phyloP scores from a whole-genome alignment of 2,797 vertebrate species.

The Sphaeramia orbicularis region DNA sequence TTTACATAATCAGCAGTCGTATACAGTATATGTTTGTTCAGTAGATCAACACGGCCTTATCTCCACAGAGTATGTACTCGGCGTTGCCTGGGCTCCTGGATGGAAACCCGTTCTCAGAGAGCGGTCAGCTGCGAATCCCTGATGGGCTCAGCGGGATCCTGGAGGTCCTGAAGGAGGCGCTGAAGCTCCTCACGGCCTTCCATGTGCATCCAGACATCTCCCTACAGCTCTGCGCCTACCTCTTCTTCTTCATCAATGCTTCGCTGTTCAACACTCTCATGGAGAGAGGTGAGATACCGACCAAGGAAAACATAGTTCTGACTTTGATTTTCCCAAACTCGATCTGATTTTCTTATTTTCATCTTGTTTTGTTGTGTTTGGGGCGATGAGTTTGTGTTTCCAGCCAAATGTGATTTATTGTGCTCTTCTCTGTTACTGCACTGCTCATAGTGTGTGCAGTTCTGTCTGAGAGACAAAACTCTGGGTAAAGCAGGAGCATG shows the following conservation, averaged over 20 bases:
- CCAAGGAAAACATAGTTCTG: background rate
- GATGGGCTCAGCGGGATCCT: conserved; percentile 75
- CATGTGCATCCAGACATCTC: conserved; percentile 84
- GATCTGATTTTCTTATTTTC: too few relatives aligned
- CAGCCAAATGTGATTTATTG: too few relatives aligned
- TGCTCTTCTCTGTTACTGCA: too few relatives aligned
- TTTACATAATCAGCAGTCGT: background rate
- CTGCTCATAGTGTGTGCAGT: too few relatives aligned
- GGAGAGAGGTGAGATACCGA: conserved; percentile 81
- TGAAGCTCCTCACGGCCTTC: conserved; percentile 79
- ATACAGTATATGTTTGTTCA: background rate
- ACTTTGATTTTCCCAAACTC: background rate
- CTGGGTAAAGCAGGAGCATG: too few relatives aligned
- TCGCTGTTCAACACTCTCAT: conserved; percentile 88
- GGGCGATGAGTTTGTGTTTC: too few relatives aligned
- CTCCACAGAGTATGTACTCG: conserved; percentile 83
- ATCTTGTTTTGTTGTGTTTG: too few relatives aligned
- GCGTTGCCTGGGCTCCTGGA: conserved; percentile 82
- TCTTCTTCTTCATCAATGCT: conserved; percentile 89
- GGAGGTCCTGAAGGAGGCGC: conserved; percentile 82
- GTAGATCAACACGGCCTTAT: too few relatives aligned
- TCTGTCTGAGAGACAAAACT: too few relatives aligned
- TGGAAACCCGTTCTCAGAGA: conserved; percentile 86
- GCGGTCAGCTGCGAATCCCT: conserved; percentile 78
- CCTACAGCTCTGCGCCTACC: conserved; percentile 84